Conservation (phyloP, 2,113 vertebrate genomes). For the Alethe diademata region DNA sequence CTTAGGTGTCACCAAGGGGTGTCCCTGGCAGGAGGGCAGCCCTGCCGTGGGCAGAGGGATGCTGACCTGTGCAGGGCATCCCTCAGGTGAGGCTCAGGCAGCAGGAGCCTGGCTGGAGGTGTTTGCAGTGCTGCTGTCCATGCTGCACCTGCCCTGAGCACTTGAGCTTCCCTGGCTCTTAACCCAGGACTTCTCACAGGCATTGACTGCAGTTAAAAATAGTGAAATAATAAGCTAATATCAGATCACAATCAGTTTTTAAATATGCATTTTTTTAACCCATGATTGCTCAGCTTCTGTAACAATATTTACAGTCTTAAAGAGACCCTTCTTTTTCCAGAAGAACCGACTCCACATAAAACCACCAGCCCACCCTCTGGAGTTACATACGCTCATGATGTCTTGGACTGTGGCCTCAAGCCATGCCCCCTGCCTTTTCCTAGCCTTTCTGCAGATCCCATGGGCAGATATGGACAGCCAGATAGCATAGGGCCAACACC, state of each 20-base stretch:
- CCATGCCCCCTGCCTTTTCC: conserved; percentile 79
- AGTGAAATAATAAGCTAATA: conserved; percentile 5
- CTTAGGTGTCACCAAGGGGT: not conserved
- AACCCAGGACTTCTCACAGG: not conserved
- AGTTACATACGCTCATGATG: conserved; percentile 84
- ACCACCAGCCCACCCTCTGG: conserved; percentile 83
- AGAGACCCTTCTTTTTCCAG: conserved; percentile 88
- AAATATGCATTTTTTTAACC: conserved; percentile 54
- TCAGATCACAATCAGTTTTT: conserved; percentile 31
- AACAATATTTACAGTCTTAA: conserved; percentile 78
- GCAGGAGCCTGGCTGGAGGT: not conserved
- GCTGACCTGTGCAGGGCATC: not conserved
- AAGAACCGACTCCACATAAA: conserved; percentile 91
- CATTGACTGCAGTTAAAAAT: not conserved
- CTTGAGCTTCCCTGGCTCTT: conserved; percentile 49
- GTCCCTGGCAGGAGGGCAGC: not conserved
- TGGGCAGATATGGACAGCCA: conserved; percentile 83
- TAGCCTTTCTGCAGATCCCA: conserved; percentile 78
- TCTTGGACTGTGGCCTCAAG: conserved; percentile 88
- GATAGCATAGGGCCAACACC: conserved; percentile 84
- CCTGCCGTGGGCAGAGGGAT: not conserved
- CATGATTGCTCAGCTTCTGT: conserved; percentile 66
- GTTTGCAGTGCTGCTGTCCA: not conserved
- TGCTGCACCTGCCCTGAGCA: not conserved
- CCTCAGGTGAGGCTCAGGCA: not conserved